Evolutionary conservation across 1,140 invertebrate species (phyloP).

Genomic region (Onthophagus taurus): DNA sequence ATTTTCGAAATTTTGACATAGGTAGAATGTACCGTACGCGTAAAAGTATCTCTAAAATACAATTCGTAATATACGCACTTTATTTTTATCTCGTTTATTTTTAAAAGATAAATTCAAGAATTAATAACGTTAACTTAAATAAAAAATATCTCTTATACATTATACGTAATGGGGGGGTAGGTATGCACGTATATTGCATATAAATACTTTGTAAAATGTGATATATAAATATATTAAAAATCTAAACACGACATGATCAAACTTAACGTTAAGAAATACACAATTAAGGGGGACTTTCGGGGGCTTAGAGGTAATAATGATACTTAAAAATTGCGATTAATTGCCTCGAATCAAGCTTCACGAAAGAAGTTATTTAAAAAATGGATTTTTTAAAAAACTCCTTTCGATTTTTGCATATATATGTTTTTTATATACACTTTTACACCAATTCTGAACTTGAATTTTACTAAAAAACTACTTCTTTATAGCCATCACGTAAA

Average conservation of each 20-base stretch:
- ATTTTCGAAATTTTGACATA: neutral
- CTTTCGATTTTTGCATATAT: too few relatives aligned
- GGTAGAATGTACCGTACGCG: neutral
- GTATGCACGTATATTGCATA: too few relatives aligned
- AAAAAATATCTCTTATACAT: neutral
- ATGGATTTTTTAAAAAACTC: too few relatives aligned
- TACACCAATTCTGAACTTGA: too few relatives aligned
- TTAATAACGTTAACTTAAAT: neutral
- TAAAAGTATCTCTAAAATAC: neutral
- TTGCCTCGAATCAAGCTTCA: too few relatives aligned
- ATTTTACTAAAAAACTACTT: too few relatives aligned
- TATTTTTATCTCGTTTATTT: neutral
- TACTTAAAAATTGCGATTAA: too few relatives aligned
- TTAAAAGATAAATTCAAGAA: neutral
- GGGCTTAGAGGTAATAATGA: conserved; percentile 1
- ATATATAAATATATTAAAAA: conserved; percentile 1
- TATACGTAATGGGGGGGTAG: too few relatives aligned
- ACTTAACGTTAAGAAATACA: neutral
- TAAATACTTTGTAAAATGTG: conserved; percentile 1
- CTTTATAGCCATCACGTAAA: too few relatives aligned
- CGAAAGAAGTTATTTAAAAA: too few relatives aligned
- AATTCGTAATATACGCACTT: neutral
- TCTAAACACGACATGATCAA: neutral
- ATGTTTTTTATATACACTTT: too few relatives aligned
- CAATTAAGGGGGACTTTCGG: too few relatives aligned